These are phyloP conservation scores for Eretmocerus hayati DNA, from an alignment of 2,888 invertebrate genomes.

Conservation along the genomic window DNA sequence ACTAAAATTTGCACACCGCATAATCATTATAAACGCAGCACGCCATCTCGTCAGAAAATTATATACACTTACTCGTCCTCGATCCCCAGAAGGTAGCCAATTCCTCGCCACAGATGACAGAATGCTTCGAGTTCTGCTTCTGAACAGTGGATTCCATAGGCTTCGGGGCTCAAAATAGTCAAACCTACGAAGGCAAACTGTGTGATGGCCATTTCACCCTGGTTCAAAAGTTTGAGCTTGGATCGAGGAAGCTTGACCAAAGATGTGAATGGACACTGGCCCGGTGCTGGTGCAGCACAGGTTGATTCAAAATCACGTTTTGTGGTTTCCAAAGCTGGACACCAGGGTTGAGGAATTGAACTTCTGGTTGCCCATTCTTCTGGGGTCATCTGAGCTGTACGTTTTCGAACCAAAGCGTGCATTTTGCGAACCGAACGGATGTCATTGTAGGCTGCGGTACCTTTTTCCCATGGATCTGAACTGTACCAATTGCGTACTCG, in stretches of 20 bases:
- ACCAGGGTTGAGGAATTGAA: conserved; percentile 28
- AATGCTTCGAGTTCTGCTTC: conserved; percentile 49
- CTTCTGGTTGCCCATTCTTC: conserved; percentile 26
- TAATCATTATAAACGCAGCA: too few species aligned
- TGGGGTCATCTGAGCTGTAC: conserved; percentile 25
- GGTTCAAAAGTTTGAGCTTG: conserved; percentile 38
- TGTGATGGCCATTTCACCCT: conserved; percentile 51
- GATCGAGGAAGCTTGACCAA: background rate
- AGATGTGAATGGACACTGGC: conserved; percentile 28
- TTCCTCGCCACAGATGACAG: conserved; percentile 50
- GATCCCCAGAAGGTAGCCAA: conserved; percentile 51
- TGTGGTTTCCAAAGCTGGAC: conserved; percentile 14
- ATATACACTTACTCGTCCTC: conserved; percentile 36
- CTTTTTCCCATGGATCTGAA: conserved; percentile 47
- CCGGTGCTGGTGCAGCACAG: conserved; percentile 25
- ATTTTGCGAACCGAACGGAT: conserved; percentile 45
- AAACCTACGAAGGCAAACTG: conserved; percentile 51
- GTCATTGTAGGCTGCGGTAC: conserved; percentile 45
- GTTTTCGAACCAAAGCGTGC: conserved; percentile 41
- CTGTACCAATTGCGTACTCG: conserved; percentile 50
- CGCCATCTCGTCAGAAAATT: too few species aligned
- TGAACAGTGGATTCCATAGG: conserved; percentile 42
- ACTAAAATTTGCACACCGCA: too few species aligned
- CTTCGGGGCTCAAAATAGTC: conserved; percentile 45
- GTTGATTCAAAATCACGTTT: conserved; percentile 28